A percentile compares a stretch with the other conserved stretches of the same genome.
These are phyloP conservation scores for Paedocypris sp. DNA, from an alignment of 2,113 vertebrate genomes.

Conservation along the genomic window DNA sequence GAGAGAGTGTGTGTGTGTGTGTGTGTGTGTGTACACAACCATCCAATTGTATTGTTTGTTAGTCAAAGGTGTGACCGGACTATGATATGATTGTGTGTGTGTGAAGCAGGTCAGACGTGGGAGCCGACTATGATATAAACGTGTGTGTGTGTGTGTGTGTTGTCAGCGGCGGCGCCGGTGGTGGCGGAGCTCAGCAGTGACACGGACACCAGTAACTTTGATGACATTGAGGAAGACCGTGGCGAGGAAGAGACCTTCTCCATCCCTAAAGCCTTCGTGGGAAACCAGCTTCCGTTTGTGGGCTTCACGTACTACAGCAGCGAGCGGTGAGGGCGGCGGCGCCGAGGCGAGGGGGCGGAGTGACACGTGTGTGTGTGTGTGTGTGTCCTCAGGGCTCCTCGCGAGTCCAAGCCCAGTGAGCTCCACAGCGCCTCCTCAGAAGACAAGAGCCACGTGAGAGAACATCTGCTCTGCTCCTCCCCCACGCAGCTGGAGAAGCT, in stretches of 20 bases:
- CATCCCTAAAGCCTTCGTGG: conserved; percentile 96
- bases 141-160: not conserved
- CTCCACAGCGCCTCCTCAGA: conserved; percentile 72
- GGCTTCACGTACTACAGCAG: conserved; percentile 97
- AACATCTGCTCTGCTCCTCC: not conserved
- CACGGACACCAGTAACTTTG: conserved; percentile 98
- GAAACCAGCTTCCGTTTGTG: conserved; percentile 96
- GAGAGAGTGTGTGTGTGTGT: not conserved
- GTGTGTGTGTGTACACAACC: too few species aligned
- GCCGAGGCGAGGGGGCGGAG: too few species aligned
- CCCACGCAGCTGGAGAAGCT: conserved; percentile 90
- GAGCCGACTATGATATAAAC: too few species aligned
- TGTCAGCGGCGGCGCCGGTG: conserved; percentile 85
- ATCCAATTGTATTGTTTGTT: too few species aligned
- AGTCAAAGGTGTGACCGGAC: too few species aligned
- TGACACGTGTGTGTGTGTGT: too few species aligned
- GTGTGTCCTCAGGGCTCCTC: conserved; percentile 41
- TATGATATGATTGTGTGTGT: not conserved
- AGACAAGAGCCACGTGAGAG: conserved; percentile 87
- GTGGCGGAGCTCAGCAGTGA: conserved; percentile 96
- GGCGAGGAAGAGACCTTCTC: conserved; percentile 97
- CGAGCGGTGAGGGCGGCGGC: conserved; percentile 75
- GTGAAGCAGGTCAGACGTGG: too few species aligned
- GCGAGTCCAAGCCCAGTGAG: conserved; percentile 69
- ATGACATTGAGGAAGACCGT: conserved; percentile 94